Base-by-base conservation (phyloP, 1,140 invertebrate genomes). In the Ceratina japonica region DNA sequence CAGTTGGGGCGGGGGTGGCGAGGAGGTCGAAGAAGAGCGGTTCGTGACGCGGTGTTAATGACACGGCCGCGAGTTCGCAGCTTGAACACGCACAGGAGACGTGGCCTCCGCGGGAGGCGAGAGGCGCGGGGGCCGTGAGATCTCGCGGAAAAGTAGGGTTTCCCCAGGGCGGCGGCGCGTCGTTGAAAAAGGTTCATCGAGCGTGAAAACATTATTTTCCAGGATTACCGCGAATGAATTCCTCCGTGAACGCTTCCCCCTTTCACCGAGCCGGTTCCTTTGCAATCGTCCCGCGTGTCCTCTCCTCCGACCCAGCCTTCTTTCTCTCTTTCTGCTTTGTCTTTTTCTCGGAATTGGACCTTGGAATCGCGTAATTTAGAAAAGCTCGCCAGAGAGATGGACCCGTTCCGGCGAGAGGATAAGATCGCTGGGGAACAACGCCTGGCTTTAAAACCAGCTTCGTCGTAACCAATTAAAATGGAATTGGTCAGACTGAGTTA, bases 41-140 rank as follows among this genome's bases (percentile, higher is more conserved):
- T 71, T 61, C 79, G 79, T 81, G 79, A 81, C 79, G 62, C 27
- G 37, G 79, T 78, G 79, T 81, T 81, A 81, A 81, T 81, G 56
- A 79, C 56, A 65, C 16, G 10, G 63, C 4, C 12, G 18, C 62
- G 24, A 79, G 37, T 31, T 68, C 18, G 31, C 62, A 66, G 31
- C 80, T 79, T 81, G 80, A 81, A 81, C 80, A 81, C 80, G 80
- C 80, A 68, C 80, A 59, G 75, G 13, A 27, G 66, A 20, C 15
- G 16, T 24, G 5, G 15, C n/a, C 61, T 68, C 59, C 79, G 0
- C 22, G 7, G 44, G 51, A 74, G 37, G 27, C 3, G n/a, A 49
- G 49, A 31, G 68, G 44, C 37, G 22, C 51, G 20, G 3, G 18
- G 27, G 24, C 22, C 3, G 13, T 24, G 8, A 16, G 5, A 7